Evolutionary conservation across 2,113 vertebrate species (phyloP).

Genomic region (Sorex araneus): DNA sequence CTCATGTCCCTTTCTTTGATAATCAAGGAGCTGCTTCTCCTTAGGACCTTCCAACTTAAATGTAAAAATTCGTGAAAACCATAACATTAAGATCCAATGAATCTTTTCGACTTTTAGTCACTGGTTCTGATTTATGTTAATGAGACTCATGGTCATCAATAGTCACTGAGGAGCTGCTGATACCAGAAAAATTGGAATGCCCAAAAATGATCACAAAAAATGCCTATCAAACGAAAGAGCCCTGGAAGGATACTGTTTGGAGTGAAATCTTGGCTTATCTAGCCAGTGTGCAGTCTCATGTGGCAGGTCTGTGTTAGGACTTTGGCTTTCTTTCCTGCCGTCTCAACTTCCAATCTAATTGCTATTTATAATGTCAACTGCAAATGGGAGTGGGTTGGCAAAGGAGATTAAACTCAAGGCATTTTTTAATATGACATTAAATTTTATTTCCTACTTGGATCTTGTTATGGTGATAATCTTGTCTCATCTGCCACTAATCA

Average conservation of each 20-base stretch:
- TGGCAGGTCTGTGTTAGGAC: background rate
- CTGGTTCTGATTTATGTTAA: background rate
- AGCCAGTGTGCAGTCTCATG: background rate
- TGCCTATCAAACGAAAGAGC: background rate
- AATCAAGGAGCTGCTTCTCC: slow-evolving; percentile 28
- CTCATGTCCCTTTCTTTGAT: slow-evolving; percentile 34
- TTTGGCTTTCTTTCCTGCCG: background rate
- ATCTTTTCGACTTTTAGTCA: too few relatives aligned
- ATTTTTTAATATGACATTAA: background rate
- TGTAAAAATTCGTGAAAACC: background rate
- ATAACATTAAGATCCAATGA: too few relatives aligned
- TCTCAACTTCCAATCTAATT: slow-evolving; percentile 19
- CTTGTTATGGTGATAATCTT: too few relatives aligned
- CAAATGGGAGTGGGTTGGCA: background rate
- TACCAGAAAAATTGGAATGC: background rate
- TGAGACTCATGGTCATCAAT: too few relatives aligned
- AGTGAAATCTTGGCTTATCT: background rate
- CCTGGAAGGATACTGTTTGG: background rate
- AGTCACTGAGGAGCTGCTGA: background rate
- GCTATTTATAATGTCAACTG: slow-evolving; percentile 3
- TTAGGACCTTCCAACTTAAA: background rate
- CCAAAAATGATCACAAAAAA: slow-evolving; percentile 35
- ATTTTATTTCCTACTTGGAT: too few relatives aligned
- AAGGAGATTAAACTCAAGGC: background rate
- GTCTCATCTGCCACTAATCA: too few relatives aligned